These are phyloP conservation scores for Taeniopygia guttata DNA, from an alignment of 2,797 vertebrate genomes.

Conservation along the genomic window DNA sequence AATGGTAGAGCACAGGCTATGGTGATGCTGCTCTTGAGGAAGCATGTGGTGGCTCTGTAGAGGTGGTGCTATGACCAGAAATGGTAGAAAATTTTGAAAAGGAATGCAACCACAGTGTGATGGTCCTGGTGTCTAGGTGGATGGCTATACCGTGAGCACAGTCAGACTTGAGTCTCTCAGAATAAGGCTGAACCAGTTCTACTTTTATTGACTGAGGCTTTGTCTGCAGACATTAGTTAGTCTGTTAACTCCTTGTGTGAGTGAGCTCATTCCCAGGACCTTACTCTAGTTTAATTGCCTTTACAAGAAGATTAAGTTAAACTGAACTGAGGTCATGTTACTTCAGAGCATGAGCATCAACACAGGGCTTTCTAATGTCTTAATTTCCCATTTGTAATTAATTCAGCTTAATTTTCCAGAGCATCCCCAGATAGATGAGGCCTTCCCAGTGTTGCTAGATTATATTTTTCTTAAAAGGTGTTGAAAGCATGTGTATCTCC, in stretches of 20 bases:
- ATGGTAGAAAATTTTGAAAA: background rate
- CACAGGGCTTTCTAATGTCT: background rate
- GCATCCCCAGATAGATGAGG: background rate
- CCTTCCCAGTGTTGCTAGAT: background rate
- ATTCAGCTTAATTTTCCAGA: conserved; percentile 11
- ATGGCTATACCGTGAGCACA: background rate
- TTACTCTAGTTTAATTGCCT: background rate
- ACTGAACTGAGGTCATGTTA: background rate
- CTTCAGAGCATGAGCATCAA: background rate
- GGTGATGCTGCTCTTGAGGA: background rate
- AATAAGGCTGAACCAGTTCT: background rate
- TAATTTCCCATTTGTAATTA: conserved; percentile 17
- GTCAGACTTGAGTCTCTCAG: background rate
- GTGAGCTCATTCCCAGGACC: background rate
- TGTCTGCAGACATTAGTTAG: background rate
- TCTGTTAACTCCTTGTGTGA: background rate
- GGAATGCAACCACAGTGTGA: background rate
- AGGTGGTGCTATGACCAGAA: background rate
- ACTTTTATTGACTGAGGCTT: background rate
- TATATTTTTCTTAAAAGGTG: background rate
- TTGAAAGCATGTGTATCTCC: background rate
- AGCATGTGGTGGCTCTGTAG: background rate
- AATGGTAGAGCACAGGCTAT: background rate
- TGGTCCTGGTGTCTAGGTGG: background rate
- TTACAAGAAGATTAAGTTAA: conserved; percentile 8